Evolutionary conservation across 2,113 vertebrate species (phyloP), one percentile per base, ranked within the genome.

Genomic region (Cyanistes caeruleus): DNA sequence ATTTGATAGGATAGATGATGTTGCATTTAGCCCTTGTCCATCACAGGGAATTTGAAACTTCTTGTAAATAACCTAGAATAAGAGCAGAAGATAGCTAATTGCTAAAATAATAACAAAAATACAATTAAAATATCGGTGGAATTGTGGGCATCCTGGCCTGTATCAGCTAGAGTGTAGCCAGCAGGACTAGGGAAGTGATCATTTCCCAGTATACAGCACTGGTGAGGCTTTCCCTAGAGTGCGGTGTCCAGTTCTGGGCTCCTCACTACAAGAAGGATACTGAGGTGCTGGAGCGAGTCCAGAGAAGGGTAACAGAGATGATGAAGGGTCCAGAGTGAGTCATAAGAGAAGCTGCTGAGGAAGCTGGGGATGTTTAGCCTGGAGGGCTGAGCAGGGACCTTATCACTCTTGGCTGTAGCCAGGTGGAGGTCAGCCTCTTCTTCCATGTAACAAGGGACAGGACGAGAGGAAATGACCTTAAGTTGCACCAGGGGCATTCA

Each of bases 61-160:
- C 96, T 98, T 98, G 83, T 98, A 98, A 96, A 98, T 97, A 81
- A 98, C 98, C 98, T 98, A 86, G 72, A 93, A 95, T 65, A 75
- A 92, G 69, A 96, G 78, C 8, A 55, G 79, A 63, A 89, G 22
- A 84, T 21, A 83, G 33, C 64, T 65, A 92, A 87, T 35, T 33
- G 77, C 49, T 92, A 89, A 63, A 92, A 53, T 13, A 58, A 62
- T 58, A 35, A 67, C 41, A 37, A 78, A 41, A 92, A 48, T 18
- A 39, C 52, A 83, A 94, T 75, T 11, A 43, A 81, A 92, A 33
- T 39, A 51, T 11, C 21, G 64, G 64, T 67, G 51, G 69, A 86
- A 89, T 15, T 52, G 15, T 39, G 28, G 75, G 12, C 51, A 64
- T 35, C 22, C 20, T 77, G 35, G n/a, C 9, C 27, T 48, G 17